phyloP scores from a whole-genome alignment of 2,888 invertebrate genomes.

The Saturnia japonica region DNA sequence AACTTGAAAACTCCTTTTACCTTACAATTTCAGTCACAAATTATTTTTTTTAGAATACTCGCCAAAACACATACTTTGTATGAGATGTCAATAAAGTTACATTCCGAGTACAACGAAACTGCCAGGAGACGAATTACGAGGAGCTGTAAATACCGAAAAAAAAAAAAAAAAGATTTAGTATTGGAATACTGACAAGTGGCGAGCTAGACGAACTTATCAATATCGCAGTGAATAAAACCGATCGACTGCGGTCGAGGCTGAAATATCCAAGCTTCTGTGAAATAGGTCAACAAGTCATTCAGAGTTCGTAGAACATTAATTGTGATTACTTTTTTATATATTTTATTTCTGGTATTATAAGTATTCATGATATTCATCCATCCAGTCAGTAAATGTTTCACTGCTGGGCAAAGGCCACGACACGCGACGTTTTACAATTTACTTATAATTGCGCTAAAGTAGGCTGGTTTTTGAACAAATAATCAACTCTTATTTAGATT shows the following conservation, averaged over 20 bases:
- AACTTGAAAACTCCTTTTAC: too few relatives aligned
- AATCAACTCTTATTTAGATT: too few relatives aligned
- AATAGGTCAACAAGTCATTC: constrained; percentile 6
- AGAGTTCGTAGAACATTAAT: neutral
- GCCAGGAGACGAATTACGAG: neutral
- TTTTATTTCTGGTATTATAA: neutral
- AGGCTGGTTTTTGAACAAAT: too few relatives aligned
- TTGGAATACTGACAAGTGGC: constrained; percentile 2
- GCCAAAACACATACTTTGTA: neutral
- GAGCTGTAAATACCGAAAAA: neutral
- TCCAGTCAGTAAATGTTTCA: too few relatives aligned
- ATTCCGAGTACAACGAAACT: neutral
- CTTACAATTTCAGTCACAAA: too few relatives aligned
- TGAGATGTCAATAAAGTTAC: neutral
- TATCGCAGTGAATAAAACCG: neutral
- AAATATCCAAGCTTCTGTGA: constrained; percentile 1
- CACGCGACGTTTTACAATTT: too few relatives aligned
- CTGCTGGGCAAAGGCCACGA: too few relatives aligned
- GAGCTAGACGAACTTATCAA: neutral
- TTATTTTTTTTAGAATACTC: neutral
- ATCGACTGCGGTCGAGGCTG: constrained; percentile 1
- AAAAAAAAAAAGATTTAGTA: neutral
- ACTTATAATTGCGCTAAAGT: too few relatives aligned
- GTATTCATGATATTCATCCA: too few relatives aligned
- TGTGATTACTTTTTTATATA: neutral